A percentile compares a stretch with the other conserved stretches of the same genome.
These are phyloP conservation scores for Astropecten irregularis DNA, from an alignment of 53 echinoderm and acorn worm genomes.

Conservation along the genomic window DNA sequence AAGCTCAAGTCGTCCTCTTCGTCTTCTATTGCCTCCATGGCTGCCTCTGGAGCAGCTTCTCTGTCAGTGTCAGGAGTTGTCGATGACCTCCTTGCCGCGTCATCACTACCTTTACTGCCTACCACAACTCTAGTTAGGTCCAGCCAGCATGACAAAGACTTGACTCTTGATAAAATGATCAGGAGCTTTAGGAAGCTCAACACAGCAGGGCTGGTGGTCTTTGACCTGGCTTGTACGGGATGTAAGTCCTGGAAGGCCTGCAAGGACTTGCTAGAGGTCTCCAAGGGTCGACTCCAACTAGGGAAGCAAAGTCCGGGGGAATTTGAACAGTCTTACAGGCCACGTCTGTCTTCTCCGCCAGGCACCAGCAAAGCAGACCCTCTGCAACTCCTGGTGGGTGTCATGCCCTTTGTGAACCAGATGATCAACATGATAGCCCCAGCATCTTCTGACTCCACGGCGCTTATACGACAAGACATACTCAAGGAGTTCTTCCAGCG, in stretches of 20 bases:
- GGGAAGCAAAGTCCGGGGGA: slow-evolving; percentile 28
- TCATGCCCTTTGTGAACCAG: slow-evolving; percentile 69
- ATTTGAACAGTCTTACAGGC: not conserved
- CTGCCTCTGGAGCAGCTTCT: slow-evolving; percentile 82
- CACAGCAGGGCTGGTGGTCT: slow-evolving; percentile 74
- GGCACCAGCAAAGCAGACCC: slow-evolving; percentile 45
- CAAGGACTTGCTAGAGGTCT: slow-evolving; percentile 73
- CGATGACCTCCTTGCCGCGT: slow-evolving; percentile 70
- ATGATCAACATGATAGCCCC: slow-evolving; percentile 55
- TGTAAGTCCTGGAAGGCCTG: slow-evolving; percentile 77
- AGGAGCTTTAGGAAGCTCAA: slow-evolving; percentile 59
- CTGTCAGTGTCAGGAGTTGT: slow-evolving; percentile 72
- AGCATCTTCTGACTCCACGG: slow-evolving; percentile 46
- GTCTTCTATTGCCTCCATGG: slow-evolving; percentile 73
- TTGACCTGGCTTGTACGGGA: slow-evolving; percentile 83
- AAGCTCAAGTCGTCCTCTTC: slow-evolving; percentile 2
- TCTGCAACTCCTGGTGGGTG: slow-evolving; percentile 56
- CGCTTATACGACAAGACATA: slow-evolving; percentile 60
- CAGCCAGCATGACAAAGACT: slow-evolving; percentile 8
- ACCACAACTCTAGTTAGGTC: slow-evolving; percentile 1
- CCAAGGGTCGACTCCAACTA: slow-evolving; percentile 61
- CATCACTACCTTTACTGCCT: slow-evolving; percentile 68
- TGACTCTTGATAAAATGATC: not conserved
- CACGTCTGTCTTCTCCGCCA: not conserved
- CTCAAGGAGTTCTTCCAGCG: slow-evolving; percentile 61